These are phyloP conservation scores for Clanis bilineata DNA, from an alignment of 2,888 invertebrate genomes.

Conservation along the genomic window DNA sequence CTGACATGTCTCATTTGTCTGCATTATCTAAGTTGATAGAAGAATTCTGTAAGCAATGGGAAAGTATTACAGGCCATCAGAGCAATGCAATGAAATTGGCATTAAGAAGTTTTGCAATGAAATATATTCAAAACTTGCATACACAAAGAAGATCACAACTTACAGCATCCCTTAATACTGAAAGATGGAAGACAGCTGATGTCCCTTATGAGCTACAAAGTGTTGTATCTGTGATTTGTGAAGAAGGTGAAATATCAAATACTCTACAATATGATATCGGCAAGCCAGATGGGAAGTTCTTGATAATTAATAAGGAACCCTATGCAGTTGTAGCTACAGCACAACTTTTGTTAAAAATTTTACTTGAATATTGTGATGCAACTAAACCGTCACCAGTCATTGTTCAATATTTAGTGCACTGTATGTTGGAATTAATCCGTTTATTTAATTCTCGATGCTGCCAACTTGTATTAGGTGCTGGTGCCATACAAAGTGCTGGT, in stretches of 20 bases:
- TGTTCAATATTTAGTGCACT: slow-evolving; percentile 90
- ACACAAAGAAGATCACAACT: slow-evolving; percentile 93
- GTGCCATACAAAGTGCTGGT: slow-evolving; percentile 96
- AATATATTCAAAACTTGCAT: slow-evolving; percentile 96
- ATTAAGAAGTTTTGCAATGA: slow-evolving; percentile 93
- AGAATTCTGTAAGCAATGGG: slow-evolving; percentile 89
- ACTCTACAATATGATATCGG: slow-evolving; percentile 58
- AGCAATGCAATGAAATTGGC: slow-evolving; percentile 91
- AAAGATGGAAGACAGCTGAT: slow-evolving; percentile 96
- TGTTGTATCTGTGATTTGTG: slow-evolving; percentile 87
- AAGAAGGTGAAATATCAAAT: slow-evolving; percentile 73
- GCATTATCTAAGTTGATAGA: slow-evolving; percentile 90
- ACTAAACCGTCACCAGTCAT: slow-evolving; percentile 89
- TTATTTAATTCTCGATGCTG: slow-evolving; percentile 94
- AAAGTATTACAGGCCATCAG: slow-evolving; percentile 86
- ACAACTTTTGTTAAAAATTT: slow-evolving; percentile 92
- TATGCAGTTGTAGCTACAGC: slow-evolving; percentile 91
- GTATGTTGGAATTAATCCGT: slow-evolving; percentile 93
- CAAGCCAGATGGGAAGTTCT: slow-evolving; percentile 78
- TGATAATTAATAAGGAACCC: slow-evolving; percentile 86
- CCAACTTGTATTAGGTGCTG: slow-evolving; percentile 97
- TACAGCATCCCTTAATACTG: slow-evolving; percentile 91
- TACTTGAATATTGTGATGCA: slow-evolving; percentile 95
- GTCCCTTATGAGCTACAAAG: slow-evolving; percentile 95
- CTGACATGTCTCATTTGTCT: slow-evolving; percentile 88